Percentiles rank a stretch among this genome's conserved stretches.
Conservation (phyloP, 1,140 invertebrate genomes). For the Mizuhopecten yessoensis region DNA sequence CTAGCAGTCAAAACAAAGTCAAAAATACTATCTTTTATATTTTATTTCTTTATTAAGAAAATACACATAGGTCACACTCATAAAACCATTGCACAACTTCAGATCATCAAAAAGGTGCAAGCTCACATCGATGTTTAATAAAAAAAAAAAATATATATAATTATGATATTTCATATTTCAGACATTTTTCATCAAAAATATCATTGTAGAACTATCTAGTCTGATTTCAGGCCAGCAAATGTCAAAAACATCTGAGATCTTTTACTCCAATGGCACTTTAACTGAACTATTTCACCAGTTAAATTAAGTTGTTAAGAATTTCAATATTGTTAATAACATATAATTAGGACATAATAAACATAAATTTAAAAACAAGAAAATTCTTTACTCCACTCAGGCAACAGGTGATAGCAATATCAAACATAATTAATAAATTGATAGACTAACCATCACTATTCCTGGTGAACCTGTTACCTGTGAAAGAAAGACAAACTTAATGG, state of each 20-base stretch:
- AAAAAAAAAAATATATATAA: no score
- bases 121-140: no score
- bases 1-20: background rate
- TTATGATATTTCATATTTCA: no score
- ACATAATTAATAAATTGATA: background rate
- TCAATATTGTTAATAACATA: no score
- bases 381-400: no score
- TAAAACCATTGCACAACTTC: background rate
- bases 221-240: background rate
- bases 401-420: background rate
- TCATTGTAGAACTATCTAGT: background rate
- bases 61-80: background rate
- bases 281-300: no score
- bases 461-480: background rate
- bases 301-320: background rate
- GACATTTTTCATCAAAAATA: background rate
- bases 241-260: background rate
- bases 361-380: no score
- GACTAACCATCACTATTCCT: background rate
- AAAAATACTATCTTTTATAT: background rate
- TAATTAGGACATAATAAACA: no score
- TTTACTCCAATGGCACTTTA: background rate
- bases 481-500: background rate
- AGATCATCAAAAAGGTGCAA: background rate
- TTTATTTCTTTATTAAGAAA: background rate